Conservation (phyloP, 2,888 invertebrate species). For the Eupelmus urozonus region DNA sequence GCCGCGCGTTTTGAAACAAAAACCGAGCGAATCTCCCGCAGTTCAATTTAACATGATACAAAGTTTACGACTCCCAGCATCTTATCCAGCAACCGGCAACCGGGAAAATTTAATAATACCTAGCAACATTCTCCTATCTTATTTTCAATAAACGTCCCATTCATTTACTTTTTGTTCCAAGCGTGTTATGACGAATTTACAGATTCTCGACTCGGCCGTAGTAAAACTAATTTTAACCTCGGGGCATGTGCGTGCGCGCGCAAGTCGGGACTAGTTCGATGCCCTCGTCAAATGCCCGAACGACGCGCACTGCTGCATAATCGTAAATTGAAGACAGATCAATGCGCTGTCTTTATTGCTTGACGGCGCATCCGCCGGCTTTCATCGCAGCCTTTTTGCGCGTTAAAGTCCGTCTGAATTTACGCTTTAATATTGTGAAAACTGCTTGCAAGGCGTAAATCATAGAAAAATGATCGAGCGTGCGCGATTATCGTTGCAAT, state of each 20-base stretch:
- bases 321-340: slow-evolving; percentile 20
- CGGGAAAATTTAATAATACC: background rate
- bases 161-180: background rate
- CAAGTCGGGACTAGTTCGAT: slow-evolving; percentile 9
- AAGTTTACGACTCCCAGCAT: background rate
- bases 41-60: background rate
- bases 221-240: slow-evolving; percentile 19
- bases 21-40: background rate
- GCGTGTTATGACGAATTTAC: background rate
- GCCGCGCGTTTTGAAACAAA: background rate
- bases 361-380: too few species aligned
- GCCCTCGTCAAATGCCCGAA: slow-evolving; percentile 2
- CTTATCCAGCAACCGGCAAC: background rate
- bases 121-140: background rate
- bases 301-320: slow-evolving; percentile 12
- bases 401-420: background rate
- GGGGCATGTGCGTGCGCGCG: background rate
- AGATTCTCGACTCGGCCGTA: background rate
- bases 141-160: background rate
- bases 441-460: background rate
- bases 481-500: background rate
- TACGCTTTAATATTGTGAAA: background rate
- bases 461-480: background rate
- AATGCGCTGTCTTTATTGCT: background rate
- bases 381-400: background rate